Conservation (phyloP, 2,797 vertebrate genomes). For the Discoglossus pictus region DNA sequence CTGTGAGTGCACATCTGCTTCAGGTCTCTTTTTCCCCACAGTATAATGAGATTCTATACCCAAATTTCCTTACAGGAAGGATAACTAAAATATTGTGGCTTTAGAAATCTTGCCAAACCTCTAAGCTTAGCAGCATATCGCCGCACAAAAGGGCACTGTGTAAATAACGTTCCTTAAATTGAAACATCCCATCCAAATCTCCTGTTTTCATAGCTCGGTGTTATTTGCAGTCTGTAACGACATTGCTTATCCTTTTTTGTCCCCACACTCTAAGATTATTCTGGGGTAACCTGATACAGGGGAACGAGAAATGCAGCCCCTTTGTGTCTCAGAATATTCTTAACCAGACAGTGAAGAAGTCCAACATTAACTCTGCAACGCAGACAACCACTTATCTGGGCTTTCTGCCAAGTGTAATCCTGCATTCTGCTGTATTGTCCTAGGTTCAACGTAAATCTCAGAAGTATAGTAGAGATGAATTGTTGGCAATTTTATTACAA, state of each 20-base stretch:
- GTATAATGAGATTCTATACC: conserved; percentile 13
- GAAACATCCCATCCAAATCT: background rate
- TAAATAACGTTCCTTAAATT: background rate
- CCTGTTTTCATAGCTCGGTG: background rate
- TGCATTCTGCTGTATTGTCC: conserved; percentile 42
- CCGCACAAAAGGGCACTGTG: background rate
- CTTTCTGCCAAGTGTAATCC: conserved; percentile 40
- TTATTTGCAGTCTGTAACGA: background rate
- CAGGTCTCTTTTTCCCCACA: conserved; percentile 16
- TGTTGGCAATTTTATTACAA: conserved; percentile 48
- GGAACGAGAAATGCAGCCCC: conserved; percentile 50
- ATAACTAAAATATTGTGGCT: conserved; percentile 9
- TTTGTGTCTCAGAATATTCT: conserved; percentile 40
- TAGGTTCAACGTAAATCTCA: conserved; percentile 44
- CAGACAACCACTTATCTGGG: conserved; percentile 47
- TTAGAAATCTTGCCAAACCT: background rate
- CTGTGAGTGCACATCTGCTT: conserved; percentile 16
- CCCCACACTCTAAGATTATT: conserved; percentile 23
- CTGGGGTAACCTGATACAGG: conserved; percentile 44
- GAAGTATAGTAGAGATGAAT: conserved; percentile 41
- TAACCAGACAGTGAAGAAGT: conserved; percentile 38
- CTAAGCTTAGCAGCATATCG: conserved; percentile 1
- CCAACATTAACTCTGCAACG: conserved; percentile 33
- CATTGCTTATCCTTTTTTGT: background rate
- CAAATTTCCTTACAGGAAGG: conserved; percentile 4